Percentiles rank a stretch among this genome's conserved stretches.
phyloP scores from a whole-genome alignment of 2,888 invertebrate species.

The Barypeithes pellucidus region DNA sequence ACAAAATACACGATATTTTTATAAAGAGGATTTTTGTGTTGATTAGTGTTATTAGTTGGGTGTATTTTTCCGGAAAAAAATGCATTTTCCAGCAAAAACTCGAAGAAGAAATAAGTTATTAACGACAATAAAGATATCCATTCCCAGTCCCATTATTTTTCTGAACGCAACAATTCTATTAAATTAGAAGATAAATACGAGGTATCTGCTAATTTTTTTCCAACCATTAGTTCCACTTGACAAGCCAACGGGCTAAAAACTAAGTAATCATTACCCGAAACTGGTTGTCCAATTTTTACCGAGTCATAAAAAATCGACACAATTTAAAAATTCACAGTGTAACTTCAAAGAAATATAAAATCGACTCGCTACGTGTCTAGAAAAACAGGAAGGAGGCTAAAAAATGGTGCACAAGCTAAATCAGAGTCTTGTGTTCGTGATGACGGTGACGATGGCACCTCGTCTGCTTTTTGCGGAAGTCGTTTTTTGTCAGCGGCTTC shows the following conservation, averaged over 20 bases:
- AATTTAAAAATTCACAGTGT: constrained; percentile 3
- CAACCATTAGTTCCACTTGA: background rate
- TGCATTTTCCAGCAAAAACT: no score
- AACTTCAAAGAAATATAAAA: background rate
- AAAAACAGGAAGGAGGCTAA: constrained; percentile 17
- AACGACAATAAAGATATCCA: no score
- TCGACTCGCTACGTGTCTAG: background rate
- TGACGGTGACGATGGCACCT: constrained; percentile 2
- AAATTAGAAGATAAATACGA: no score
- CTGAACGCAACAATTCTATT: no score
- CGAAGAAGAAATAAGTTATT: no score
- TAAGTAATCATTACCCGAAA: background rate
- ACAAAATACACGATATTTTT: no score
- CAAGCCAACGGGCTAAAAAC: background rate
- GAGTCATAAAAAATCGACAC: background rate
- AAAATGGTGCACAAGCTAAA: constrained; percentile 9
- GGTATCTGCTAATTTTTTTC: background rate
- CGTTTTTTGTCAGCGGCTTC: constrained; percentile 24
- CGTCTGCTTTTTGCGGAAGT: constrained; percentile 27
- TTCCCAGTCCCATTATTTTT: no score
- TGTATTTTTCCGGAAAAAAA: no score
- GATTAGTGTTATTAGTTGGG: no score
- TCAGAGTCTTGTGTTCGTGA: constrained; percentile 15
- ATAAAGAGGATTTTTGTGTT: no score
- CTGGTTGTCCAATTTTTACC: background rate